Base-by-base conservation (phyloP, 2,888 invertebrate species). In the Andrena fulva region DNA sequence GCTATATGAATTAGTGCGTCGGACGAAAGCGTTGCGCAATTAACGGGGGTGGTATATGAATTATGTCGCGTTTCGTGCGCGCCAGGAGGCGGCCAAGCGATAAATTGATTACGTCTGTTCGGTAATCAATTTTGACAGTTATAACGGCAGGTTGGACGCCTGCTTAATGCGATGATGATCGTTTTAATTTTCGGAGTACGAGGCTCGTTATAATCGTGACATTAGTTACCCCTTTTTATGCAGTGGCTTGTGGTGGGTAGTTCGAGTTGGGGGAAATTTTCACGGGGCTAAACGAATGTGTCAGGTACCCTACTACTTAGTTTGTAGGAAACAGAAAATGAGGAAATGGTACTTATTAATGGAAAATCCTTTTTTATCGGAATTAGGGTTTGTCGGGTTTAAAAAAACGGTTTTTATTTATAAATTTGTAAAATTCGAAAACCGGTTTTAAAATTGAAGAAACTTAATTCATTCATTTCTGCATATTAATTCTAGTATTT, bases 91-190 rank as follows among this genome's bases (percentile, higher is more conserved):
- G 80, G 75, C 50, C 73, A 59, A 70, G 60, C 77, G 77, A 85
- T 86, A 87, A 87, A 87, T 87, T 50, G 77, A 80, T 71, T 31
- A 70, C 35, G 66, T 33, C 68, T 42, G n/a, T 75, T 71, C 54
- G 67, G 24, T 76, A 87, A 87, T 87, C 73, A 72, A 80, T 85
- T 83, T 86, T 74, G 85, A 87, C 86, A 76, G 72, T 80, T 64
- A 64, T 76, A 79, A 79, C 72, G 42, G 52, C 76, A 79, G 71
- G 70, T 70, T 74, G 70, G 35, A 24, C 52, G 42, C 24, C 16
- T 66, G 33, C 70, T 33, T 24, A 69, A 75, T 56, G 7, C 10
- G 42, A 7, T 63, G 16, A 7, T 20, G n/a, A n/a, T 56, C 31
- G 56, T 63, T 69, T 29, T 59, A 24, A 24, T 62, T 42, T 48